Evolutionary conservation across 2,797 vertebrate species (phyloP), one percentile per base, ranked within the genome.

Genomic region (Danio choprae): DNA sequence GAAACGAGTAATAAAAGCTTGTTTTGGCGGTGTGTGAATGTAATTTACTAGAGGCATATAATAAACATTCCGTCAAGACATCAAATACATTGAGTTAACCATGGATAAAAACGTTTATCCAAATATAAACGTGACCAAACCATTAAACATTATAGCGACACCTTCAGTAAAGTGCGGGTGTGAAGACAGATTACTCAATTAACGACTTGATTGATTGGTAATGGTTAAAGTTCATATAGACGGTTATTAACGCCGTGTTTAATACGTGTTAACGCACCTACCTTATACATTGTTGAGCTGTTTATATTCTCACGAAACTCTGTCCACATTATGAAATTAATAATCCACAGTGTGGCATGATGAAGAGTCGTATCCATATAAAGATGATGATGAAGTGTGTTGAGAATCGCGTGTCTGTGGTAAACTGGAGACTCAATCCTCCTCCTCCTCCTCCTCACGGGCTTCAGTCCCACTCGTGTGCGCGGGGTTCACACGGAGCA

Each of bases 321-420:
- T 18, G 5, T 43, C 60, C 70, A 16, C 51, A 41, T 60, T 6
- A 22, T 67, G 13, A 55, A 69, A 56, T 7, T 1, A 41, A 36
- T 74, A 63, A 77, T 82, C 77, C 72, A 29, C 29, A 68, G 44
- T 7, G 8, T 40, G 9, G 44, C 12, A 50, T 72, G 50, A 38
- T 36, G 38, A 18, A 50, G 22, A 51, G 20, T 40, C 13, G n/a
- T 38, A 9, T 71, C 46, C 46, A 13, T 22, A 7, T 1, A 16
- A 3, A 15, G 4, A 1, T 0, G 4, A 1, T 0, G 4, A 43
- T 72, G 6, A 29, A 58, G 15, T 8, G 55, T 8, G 18, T 3
- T 48, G 7, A 43, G 20, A 1, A 22, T 9, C 51, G 13, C 40
- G 53, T 7, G 15, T 74, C 11, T 48, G 71, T 29, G 36, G 46